Evolutionary conservation across 1,140 invertebrate genomes (phyloP).

Genomic region (Halotydeus destructor): DNA sequence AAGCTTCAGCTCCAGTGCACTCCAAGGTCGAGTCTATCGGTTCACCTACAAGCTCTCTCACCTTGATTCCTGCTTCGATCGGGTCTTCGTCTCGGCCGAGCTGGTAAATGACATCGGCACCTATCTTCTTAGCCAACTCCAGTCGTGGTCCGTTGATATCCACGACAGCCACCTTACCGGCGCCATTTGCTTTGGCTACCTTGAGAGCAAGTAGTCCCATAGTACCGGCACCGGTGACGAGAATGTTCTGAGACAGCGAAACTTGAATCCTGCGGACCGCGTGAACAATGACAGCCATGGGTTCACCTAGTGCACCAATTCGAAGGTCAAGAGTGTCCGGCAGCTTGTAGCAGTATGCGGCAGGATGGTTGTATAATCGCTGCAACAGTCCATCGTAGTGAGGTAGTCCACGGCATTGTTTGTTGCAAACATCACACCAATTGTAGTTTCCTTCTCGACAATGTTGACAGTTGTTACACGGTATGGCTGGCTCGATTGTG

Average conservation of each 20-base stretch:
- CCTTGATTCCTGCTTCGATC: slow-evolving; percentile 34
- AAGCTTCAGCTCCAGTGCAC: slow-evolving; percentile 36
- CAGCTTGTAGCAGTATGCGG: slow-evolving; percentile 26
- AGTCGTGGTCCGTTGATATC: slow-evolving; percentile 22
- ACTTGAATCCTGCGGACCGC: slow-evolving; percentile 58
- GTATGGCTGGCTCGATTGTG: slow-evolving; percentile 74
- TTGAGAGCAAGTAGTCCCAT: slow-evolving; percentile 49
- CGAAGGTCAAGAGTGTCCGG: slow-evolving; percentile 70
- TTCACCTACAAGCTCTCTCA: slow-evolving; percentile 36
- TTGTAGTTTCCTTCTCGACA: slow-evolving; percentile 4
- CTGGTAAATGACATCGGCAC: slow-evolving; percentile 48
- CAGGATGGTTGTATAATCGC: slow-evolving; percentile 17
- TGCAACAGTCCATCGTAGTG: slow-evolving; percentile 20
- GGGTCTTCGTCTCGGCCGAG: slow-evolving; percentile 30
- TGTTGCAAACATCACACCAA: neutral
- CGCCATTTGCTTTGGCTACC: slow-evolving; percentile 6
- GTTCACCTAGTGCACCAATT: slow-evolving; percentile 79
- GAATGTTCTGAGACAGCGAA: slow-evolving; percentile 44
- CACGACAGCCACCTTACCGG: slow-evolving; percentile 2
- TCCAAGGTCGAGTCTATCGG: slow-evolving; percentile 8
- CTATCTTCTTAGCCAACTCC: slow-evolving; percentile 45
- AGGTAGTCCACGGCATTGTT: slow-evolving; percentile 44
- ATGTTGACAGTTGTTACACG: slow-evolving; percentile 36
- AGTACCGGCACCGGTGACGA: slow-evolving; percentile 71
- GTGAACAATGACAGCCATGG: slow-evolving; percentile 75